Percentiles rank a stretch among this genome's conserved stretches.
phyloP scores from a whole-genome alignment of 2,113 vertebrate genomes.

The Saimiri boliviensis region DNA sequence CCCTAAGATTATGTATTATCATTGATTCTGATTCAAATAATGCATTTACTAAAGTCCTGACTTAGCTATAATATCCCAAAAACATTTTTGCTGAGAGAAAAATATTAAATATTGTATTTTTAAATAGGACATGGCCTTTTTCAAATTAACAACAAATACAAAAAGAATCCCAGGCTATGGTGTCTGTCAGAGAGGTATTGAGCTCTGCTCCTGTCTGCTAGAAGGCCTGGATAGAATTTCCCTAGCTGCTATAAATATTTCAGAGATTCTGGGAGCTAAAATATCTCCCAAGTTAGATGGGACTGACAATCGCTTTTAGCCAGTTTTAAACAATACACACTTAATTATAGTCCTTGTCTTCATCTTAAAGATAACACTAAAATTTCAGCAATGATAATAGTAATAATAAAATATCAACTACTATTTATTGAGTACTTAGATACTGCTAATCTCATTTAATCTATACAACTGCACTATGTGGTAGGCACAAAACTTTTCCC shows the following conservation, averaged over 20 bases:
- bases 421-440: background rate
- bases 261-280: constrained; percentile 30
- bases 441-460: background rate
- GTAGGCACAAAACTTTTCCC: background rate
- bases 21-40: background rate
- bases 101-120: background rate
- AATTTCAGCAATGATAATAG: background rate
- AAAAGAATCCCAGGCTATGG: background rate
- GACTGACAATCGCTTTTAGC: background rate
- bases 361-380: background rate
- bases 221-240: constrained; percentile 44
- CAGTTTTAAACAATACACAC: background rate
- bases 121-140: background rate
- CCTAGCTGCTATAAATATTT: constrained; percentile 56
- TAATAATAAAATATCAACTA: background rate
- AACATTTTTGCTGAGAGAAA: background rate
- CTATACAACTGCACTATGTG: background rate
- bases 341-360: constrained; percentile 5
- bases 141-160: background rate
- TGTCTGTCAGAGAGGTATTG: background rate
- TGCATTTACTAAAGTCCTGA: background rate
- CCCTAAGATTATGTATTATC: background rate
- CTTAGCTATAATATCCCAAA: background rate
- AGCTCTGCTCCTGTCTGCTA: background rate
- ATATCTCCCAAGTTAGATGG: background rate